Base-by-base conservation (phyloP, 2,113 vertebrate species). In the Talpa occidentalis region DNA sequence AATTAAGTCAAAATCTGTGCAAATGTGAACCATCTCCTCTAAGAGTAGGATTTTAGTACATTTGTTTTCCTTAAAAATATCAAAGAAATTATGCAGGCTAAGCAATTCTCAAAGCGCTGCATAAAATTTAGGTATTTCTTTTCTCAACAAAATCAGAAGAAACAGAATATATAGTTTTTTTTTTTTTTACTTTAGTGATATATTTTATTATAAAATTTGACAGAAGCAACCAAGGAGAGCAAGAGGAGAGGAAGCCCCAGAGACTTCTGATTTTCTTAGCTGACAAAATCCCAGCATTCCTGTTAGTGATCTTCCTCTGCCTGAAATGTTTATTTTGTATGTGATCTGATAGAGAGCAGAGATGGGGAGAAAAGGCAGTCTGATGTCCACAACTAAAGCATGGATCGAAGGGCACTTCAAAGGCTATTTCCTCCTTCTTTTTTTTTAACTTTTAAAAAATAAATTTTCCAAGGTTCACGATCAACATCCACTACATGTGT, bases 31-130 rank as follows among this genome's bases (percentile, higher is more conserved):
- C 60, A 88, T 85, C 67, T 92, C 79, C 24, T 59, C 6, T 79
- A 16, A 54, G 37, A 70, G 21, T 59, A 30, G 0, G 26, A 62
- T 59, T 82, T 60, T 15, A 24, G 30, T 64, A 3, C 84, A 44
- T 90, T 70, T 96, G 78, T 91, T 91, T 93, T 60, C 30, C 60
- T 89, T 73, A 80, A 88, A 40, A 84, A 44, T 94, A 60, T 80
- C 49, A 88, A 88, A 79, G 10, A 89, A 78, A 64, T 93, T 44
- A 62, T 54, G 6, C 22, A 37, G 16, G 8, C 9, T 78, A 88
- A 40, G 2, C 49, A 66, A 35, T 62, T 96, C 42, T 96, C 42
- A 80, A 52, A 26, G 40, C 60, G 91, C 19, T 64, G 62, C 1
- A 37, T 26, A 59, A 89, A 94, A 64, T 94, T 81, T 67, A 91